These are phyloP conservation scores for Pangasianodon hypophthalmus DNA, from an alignment of 2,113 vertebrate species.

Conservation along the genomic window DNA sequence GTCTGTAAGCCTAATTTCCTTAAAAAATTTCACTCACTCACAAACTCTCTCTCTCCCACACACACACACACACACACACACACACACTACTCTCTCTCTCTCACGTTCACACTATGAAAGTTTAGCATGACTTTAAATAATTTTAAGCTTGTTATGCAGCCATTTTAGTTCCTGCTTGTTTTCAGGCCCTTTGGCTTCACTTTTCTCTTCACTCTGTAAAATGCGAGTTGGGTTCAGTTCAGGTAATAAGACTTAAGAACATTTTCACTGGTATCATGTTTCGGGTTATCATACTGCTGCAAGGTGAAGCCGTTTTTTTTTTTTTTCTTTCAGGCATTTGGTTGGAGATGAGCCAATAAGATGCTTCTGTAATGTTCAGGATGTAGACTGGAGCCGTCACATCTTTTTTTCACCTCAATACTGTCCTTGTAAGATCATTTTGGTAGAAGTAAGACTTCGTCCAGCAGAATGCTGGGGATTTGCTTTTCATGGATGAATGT, in stretches of 20 bases:
- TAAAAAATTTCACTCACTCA: too few relatives aligned
- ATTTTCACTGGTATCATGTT: not conserved
- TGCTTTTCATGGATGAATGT: not conserved
- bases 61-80: not conserved
- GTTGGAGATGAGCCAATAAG: not conserved
- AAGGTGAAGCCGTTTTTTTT: not conserved
- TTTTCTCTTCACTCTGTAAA: not conserved
- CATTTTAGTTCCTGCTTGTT: not conserved
- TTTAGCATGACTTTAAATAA: not conserved
- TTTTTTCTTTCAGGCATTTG: not conserved
- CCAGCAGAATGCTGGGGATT: not conserved
- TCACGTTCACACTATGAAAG: not conserved
- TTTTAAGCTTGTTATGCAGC: not conserved
- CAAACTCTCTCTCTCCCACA: not conserved
- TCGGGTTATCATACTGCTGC: not conserved
- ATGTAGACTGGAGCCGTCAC: not conserved
- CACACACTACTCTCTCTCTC: not conserved
- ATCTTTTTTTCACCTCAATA: not conserved
- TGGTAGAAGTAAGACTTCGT: not conserved
- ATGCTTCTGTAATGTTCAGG: not conserved
- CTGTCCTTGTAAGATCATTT: not conserved
- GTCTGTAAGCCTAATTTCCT: not conserved
- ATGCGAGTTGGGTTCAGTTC: not conserved
- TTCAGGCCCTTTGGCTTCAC: not conserved
- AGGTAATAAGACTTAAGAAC: not conserved